phyloP scores from a whole-genome alignment of 2,797 vertebrate species.

The Synaphobranchus kaupii region DNA sequence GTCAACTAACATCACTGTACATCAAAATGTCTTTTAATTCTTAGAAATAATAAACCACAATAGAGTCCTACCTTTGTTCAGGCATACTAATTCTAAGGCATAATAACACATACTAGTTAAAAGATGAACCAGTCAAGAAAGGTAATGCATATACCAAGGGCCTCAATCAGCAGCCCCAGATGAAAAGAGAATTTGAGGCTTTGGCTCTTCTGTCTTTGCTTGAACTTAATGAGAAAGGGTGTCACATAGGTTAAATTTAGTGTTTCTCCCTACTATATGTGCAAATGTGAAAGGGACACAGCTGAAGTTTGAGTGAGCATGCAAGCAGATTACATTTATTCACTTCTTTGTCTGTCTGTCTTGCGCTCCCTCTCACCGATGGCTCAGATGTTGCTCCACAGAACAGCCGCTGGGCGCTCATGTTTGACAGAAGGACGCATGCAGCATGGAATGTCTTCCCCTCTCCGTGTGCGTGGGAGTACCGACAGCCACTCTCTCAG shows the following conservation, averaged over 20 bases:
- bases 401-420: background rate
- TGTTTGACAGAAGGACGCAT: constrained; percentile 9
- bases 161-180: background rate
- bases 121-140: background rate
- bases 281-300: background rate
- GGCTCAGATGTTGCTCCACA: background rate
- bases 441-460: background rate
- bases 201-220: background rate
- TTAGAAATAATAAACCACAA: background rate
- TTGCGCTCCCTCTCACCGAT: background rate
- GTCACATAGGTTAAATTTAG: background rate
- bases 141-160: background rate
- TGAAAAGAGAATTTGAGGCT: background rate
- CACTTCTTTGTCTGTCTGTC: background rate
- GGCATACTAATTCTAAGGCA: background rate
- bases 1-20: background rate
- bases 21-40: background rate
- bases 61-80: background rate
- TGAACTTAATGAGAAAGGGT: background rate
- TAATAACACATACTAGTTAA: background rate
- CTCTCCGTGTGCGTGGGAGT: background rate
- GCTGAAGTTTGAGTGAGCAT: background rate
- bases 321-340: background rate
- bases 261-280: background rate
- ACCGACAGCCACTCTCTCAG: background rate